A percentile compares a stretch with the other conserved stretches of the same genome.
Evolutionary conservation across 2,888 invertebrate species (phyloP).

Genomic region (Sarcophaga carnaria): DNA sequence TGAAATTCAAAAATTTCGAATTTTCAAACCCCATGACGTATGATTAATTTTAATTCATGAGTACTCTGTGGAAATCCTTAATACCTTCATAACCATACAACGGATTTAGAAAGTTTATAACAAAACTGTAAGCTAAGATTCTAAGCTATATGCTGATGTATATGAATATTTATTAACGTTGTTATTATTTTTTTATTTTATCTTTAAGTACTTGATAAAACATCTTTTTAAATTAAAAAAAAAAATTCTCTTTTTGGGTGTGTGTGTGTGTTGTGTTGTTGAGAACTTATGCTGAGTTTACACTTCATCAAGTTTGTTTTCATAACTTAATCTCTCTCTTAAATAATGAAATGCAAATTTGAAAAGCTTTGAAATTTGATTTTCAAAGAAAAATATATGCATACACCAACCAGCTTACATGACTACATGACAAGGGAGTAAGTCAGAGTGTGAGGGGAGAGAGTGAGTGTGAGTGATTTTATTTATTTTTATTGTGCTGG

Average conservation of each 20-base stretch:
- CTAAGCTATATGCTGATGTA: not conserved
- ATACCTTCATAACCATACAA: not conserved
- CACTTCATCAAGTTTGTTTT: constrained; percentile 61
- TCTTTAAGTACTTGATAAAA: constrained; percentile 11
- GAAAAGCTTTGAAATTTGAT: not conserved
- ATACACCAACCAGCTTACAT: too few relatives aligned
- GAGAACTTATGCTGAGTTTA: constrained; percentile 43
- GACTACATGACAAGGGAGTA: too few relatives aligned
- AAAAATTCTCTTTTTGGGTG: not conserved
- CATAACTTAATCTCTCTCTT: constrained; percentile 47
- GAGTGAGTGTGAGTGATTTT: too few relatives aligned
- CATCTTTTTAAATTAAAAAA: constrained; percentile 17
- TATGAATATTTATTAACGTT: constrained; percentile 5
- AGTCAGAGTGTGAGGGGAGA: too few relatives aligned
- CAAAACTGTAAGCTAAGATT: not conserved
- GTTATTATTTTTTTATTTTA: not conserved
- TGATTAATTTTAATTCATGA: constrained; percentile 45
- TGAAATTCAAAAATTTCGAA: too few relatives aligned
- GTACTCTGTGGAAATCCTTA: constrained; percentile 1
- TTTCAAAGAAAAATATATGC: not conserved
- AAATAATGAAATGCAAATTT: constrained; percentile 9
- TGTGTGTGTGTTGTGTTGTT: not conserved
- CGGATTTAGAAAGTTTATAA: not conserved
- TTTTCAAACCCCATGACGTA: constrained; percentile 16
- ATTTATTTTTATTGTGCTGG: not conserved